Conservation (phyloP, 2,113 vertebrate species). For the Trachemys scripta region DNA sequence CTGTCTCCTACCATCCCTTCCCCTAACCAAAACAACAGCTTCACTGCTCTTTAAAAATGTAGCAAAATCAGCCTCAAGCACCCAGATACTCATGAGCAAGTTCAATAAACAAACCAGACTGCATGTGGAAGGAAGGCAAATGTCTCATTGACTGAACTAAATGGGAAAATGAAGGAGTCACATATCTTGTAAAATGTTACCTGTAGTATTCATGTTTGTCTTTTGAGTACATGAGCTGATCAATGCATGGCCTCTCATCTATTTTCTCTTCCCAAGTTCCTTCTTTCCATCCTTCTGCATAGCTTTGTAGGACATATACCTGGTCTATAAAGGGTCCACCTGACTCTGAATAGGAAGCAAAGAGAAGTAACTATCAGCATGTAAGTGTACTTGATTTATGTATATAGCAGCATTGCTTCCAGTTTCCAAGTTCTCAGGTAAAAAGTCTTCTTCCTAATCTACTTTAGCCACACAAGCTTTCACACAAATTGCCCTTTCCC, state of each 20-base stretch:
- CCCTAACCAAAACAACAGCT: not conserved
- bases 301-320: slow-evolving; percentile 92
- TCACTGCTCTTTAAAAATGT: not conserved
- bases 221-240: slow-evolving; percentile 88
- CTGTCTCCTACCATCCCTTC: not conserved
- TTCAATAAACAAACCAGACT: not conserved
- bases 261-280: slow-evolving; percentile 97
- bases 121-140: not conserved
- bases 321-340: slow-evolving; percentile 96
- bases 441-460: not conserved
- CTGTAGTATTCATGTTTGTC: slow-evolving; percentile 94
- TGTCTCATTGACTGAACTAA: not conserved
- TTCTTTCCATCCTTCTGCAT: slow-evolving; percentile 95
- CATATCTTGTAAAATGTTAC: slow-evolving; percentile 53
- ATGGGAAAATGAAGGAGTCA: not conserved
- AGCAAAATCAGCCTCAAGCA: not conserved
- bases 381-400: fast-evolving
- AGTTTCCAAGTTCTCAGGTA: not conserved
- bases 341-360: slow-evolving; percentile 83
- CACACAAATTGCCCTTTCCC: too few relatives aligned
- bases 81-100: not conserved
- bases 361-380: not conserved
- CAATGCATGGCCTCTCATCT: slow-evolving; percentile 89
- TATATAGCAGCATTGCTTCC: fast-evolving
- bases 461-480: not conserved